Evolutionary conservation across 2,797 vertebrate species (phyloP).

Genomic region (Acanthornis magna): DNA sequence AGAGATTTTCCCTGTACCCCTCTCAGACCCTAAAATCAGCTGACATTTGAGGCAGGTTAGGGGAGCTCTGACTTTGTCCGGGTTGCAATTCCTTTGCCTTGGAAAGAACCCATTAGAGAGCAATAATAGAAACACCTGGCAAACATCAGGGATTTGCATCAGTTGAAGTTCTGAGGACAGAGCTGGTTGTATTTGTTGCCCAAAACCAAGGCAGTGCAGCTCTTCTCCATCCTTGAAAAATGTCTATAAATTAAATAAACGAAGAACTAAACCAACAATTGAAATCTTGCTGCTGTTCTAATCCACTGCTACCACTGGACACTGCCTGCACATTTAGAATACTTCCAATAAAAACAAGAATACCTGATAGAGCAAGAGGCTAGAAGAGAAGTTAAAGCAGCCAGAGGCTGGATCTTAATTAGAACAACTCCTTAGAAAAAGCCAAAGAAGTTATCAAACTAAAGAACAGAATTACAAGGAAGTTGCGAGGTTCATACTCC

Average conservation of each 20-base stretch:
- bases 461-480: neutral
- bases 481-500: neutral
- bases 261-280: neutral
- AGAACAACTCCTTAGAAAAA: neutral
- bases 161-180: neutral
- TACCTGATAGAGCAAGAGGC: neutral
- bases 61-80: neutral
- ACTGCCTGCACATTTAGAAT: neutral
- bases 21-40: neutral
- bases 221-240: neutral
- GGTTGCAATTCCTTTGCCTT: neutral
- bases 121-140: neutral
- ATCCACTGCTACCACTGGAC: neutral
- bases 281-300: neutral
- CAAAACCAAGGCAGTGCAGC: neutral
- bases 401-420: neutral
- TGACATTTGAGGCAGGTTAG: neutral
- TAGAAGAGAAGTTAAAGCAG: neutral
- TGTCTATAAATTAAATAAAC: neutral
- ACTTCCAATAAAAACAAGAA: neutral
- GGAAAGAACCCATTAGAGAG: neutral
- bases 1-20: neutral
- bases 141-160: neutral
- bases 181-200: neutral
- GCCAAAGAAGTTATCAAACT: neutral